phyloP scores from a whole-genome alignment of 30 jellyfish, hydroid and myxozoan genomes.

The Aurelia sp. region DNA sequence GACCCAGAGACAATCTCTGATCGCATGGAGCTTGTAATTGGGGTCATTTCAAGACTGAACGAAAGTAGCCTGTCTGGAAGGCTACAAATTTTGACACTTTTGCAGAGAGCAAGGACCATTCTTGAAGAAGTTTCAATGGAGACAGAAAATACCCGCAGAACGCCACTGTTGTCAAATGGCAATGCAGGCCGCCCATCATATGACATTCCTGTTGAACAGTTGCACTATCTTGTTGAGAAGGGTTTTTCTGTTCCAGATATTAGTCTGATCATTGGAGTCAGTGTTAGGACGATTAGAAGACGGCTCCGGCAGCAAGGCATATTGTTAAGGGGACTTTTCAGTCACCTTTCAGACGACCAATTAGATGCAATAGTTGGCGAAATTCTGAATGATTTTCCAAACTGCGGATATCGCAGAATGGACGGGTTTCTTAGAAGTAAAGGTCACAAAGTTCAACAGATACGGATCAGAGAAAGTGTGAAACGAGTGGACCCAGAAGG shows the following conservation, averaged over 20 bases:
- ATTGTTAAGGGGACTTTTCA: neutral
- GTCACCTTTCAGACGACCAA: neutral
- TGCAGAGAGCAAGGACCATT: neutral
- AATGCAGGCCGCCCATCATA: neutral
- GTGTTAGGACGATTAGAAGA: slow-evolving; percentile 7
- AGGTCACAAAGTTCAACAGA: neutral
- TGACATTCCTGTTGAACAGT: neutral
- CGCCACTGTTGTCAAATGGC: neutral
- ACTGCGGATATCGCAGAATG: slow-evolving; percentile 41
- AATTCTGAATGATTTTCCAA: neutral
- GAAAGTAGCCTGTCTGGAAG: neutral
- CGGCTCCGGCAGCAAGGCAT: neutral
- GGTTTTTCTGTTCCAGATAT: neutral
- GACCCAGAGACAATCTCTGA: neutral
- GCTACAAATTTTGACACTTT: no score
- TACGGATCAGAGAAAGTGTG: slow-evolving; percentile 13
- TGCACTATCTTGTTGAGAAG: neutral
- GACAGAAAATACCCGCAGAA: no score
- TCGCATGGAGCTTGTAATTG: neutral
- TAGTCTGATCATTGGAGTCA: slow-evolving; percentile 17
- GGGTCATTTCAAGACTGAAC: neutral
- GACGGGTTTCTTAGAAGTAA: slow-evolving; percentile 16
- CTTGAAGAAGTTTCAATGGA: neutral
- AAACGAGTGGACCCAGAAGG: slow-evolving; percentile 50
- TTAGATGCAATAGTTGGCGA: slow-evolving; percentile 14